Evolutionary conservation across 2,888 invertebrate genomes (phyloP), one percentile per base, ranked within the genome.

Genomic region (Thyatira batis): DNA sequence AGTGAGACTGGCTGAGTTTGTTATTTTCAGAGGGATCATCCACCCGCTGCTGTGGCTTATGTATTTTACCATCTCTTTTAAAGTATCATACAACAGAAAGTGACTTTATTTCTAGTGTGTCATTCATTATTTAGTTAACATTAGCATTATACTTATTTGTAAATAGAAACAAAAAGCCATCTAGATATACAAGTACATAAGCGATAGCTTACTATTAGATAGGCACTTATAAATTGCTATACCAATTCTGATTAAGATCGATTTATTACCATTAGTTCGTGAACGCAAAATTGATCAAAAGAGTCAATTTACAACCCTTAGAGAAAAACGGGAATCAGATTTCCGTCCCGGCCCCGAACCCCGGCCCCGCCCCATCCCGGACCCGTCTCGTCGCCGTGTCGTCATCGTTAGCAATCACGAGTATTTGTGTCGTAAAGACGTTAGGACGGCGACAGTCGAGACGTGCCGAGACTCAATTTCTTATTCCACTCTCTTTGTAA

Each of bases 331-430:
- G 63, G 73, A 82, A 78, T 65, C 59, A 73, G 80, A 85, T 79
- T 76, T 71, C 69, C 66, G 66, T 65, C 63, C 63, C 61, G 66
- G 11, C 11, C 10, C 11, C 28, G 39, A 17, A 13, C 39, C 39
- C 8, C 39, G 13, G 8, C 39, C 30, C 13, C 33, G 33, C 4
- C 13, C 5, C n/a, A n/a, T n/a, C n/a, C n/a, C n/a, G n/a, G 13
- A 4, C 3, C 33, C 39, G 39, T 67, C 65, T 68, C 70, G 71
- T 61, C 73, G 71, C 64, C 74, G 71, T 66, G 71, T 75, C 76
- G 80, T 76, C 66, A 64, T 74, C 76, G 73, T 63, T 82, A 74
- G 82, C 86, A 85, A 86, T 86, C 86, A 85, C 72, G 72, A 70
- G 78, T 82, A 70, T 82, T 82, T 82, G 80, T 71, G 76, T 60